Evolutionary conservation across 2,797 vertebrate species (phyloP).

Genomic region (Lagorchestes hirsutus): DNA sequence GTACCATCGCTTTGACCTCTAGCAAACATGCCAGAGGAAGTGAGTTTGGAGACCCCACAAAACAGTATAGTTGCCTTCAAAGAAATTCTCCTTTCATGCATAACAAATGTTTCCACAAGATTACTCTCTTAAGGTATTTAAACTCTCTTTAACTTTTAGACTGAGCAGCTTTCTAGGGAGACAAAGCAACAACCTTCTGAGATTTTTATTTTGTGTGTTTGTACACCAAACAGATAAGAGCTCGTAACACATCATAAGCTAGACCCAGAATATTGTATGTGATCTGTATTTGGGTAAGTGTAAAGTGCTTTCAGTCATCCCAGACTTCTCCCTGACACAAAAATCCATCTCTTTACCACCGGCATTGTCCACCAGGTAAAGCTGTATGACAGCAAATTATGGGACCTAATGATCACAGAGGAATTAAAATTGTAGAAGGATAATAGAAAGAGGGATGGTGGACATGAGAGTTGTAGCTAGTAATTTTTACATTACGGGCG

Average conservation of each 20-base stretch:
- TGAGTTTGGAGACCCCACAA: background rate
- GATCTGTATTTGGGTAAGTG: background rate
- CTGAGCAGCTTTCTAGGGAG: constrained; percentile 16
- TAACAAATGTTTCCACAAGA: constrained; percentile 18
- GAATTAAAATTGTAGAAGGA: background rate
- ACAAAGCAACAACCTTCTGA: background rate
- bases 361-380: background rate
- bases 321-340: background rate
- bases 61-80: constrained; percentile 15
- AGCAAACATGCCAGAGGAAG: background rate
- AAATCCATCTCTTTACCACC: background rate
- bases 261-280: background rate
- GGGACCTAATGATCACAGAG: background rate
- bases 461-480: background rate
- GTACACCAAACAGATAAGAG: background rate
- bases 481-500: background rate
- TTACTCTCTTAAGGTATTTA: background rate
- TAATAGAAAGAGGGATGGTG: background rate
- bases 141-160: constrained; percentile 28
- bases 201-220: constrained; percentile 1
- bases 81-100: constrained; percentile 46
- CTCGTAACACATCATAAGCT: background rate
- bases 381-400: background rate
- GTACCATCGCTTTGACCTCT: constrained; percentile 27
- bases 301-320: background rate